A percentile compares a stretch with the other conserved stretches of the same genome.
These are phyloP conservation scores for Syritta pipiens DNA, from an alignment of 2,888 invertebrate genomes.

Conservation along the genomic window DNA sequence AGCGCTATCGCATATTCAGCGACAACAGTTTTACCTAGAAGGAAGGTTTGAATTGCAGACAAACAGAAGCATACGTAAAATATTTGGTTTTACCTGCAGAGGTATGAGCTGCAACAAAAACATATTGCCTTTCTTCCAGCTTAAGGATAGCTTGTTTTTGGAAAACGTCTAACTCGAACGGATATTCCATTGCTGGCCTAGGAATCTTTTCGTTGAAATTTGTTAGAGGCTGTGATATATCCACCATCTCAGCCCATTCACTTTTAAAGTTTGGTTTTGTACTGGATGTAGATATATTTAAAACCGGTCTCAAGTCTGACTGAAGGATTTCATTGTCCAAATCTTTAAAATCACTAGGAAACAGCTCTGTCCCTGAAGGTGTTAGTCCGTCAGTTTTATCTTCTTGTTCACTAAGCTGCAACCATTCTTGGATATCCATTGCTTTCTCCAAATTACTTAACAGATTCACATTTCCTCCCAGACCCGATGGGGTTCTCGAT, in stretches of 20 bases:
- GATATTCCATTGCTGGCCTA: conserved; percentile 90
- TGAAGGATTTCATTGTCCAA: conserved; percentile 76
- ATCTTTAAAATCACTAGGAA: conserved; percentile 73
- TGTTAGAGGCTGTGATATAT: conserved; percentile 88
- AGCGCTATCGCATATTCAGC: conserved; percentile 99
- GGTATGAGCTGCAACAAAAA: conserved; percentile 99
- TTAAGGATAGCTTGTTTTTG: conserved; percentile 98
- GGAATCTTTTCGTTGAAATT: conserved; percentile 91
- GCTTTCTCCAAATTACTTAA: conserved; percentile 75
- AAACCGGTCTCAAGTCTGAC: conserved; percentile 81
- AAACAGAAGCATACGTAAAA: background rate
- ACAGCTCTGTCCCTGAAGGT: background rate
- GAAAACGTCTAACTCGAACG: conserved; percentile 97
- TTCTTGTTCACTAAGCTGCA: conserved; percentile 73
- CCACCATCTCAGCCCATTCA: conserved; percentile 93
- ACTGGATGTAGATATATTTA: conserved; percentile 84
- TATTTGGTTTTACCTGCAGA: conserved; percentile 86
- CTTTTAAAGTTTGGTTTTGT: conserved; percentile 79
- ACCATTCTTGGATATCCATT: conserved; percentile 76
- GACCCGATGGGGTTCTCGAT: no score
- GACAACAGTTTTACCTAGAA: conserved; percentile 92
- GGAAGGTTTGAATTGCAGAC: background rate
- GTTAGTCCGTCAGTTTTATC: conserved; percentile 67
- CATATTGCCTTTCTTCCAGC: conserved; percentile 95
- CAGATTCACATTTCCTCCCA: conserved; percentile 76